Base-by-base conservation (phyloP, 1,140 invertebrate genomes). In the Sminthurinus signatus region DNA sequence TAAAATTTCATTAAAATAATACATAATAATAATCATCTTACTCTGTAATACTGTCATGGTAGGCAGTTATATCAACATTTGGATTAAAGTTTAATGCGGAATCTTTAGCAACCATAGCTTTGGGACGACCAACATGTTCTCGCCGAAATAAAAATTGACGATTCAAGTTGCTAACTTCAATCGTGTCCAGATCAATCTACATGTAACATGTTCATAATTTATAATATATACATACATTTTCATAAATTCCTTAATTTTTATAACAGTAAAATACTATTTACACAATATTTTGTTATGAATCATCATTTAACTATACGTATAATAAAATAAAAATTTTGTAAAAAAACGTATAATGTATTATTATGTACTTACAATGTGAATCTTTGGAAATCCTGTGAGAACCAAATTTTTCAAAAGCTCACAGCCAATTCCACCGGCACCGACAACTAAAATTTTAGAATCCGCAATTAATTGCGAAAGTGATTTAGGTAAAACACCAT, bases 131-230 rank as follows among this genome's bases (percentile, higher is more conserved):
- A 67, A 99, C 94, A 84, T 99, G 96, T 74, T 96, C 87, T 74
- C 93, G 93, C 75, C 94, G 88, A 76, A 99, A 99, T 2, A 99
- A 77, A 79, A 99, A 99, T 76, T 99, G 97, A 17, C 97, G 82
- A 77, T 99, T 99, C 36, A 99, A 80, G 76, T 99, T 99, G 77
- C 93, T 97, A n/a, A 99, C 89, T 80, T 99, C 96, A 75, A 99
- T 99, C 2, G 94, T 99, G 76, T 99, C 97, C 74, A 99, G 82
- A 82, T 99, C 97, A 79, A 99, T 96, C 95, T 98, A 77, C 70
- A 85, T 65, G 21, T 19, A n/a, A n/a, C n/a, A n/a, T n/a, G n/a
- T n/a, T n/a, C n/a, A n/a, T n/a, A n/a, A n/a, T n/a, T n/a, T n/a
- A n/a, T n/a, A n/a, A n/a, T n/a, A n/a, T n/a, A n/a, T n/a, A n/a